phyloP scores from a whole-genome alignment of 2,888 invertebrate genomes.

The Colostygia pectinataria region DNA sequence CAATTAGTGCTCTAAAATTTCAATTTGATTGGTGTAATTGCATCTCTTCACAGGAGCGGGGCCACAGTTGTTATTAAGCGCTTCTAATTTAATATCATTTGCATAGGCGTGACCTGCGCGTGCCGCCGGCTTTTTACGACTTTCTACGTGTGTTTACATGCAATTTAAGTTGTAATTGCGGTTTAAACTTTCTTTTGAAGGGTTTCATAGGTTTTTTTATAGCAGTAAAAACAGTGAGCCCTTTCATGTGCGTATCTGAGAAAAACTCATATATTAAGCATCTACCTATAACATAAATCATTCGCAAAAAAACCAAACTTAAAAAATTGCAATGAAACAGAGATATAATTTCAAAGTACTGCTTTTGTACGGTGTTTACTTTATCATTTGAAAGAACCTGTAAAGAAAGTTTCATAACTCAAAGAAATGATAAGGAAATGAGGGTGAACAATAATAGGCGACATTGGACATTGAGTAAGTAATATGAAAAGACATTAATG shows the following conservation, averaged over 20 bases:
- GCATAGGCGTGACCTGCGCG: constrained; percentile 77
- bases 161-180: constrained; percentile 14
- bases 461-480: constrained; percentile 14
- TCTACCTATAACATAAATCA: too few relatives aligned
- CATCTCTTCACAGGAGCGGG: constrained; percentile 74
- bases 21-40: constrained; percentile 82
- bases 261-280: too few relatives aligned
- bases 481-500: constrained; percentile 40
- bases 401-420: constrained; percentile 20
- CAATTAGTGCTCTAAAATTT: constrained; percentile 79
- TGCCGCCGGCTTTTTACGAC: constrained; percentile 33
- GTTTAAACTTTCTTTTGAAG: neutral
- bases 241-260: too few relatives aligned
- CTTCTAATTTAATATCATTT: constrained; percentile 82
- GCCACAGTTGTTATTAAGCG: constrained; percentile 82
- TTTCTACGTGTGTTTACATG: constrained; percentile 21
- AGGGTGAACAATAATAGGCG: constrained; percentile 22
- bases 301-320: neutral
- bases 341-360: constrained; percentile 35
- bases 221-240: too few relatives aligned
- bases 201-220: too few relatives aligned
- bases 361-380: neutral
- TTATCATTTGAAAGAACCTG: constrained; percentile 2
- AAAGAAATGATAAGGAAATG: constrained; percentile 24
- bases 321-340: constrained; percentile 18